Percentiles rank a stretch among this genome's conserved stretches.
These are phyloP conservation scores for Stegophylla sp. DNA, from an alignment of 2,888 invertebrate species.

Conservation along the genomic window DNA sequence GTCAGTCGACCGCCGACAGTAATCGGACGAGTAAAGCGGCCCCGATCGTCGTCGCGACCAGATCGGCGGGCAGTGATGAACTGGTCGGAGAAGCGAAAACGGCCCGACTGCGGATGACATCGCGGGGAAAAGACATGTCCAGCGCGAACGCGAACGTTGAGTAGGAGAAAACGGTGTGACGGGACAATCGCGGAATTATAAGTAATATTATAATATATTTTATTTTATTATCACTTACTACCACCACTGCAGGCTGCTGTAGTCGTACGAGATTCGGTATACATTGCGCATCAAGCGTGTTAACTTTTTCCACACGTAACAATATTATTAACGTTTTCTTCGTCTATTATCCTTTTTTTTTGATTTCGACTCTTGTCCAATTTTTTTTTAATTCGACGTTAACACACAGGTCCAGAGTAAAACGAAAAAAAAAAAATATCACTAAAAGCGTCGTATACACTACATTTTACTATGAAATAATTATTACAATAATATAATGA, in stretches of 20 bases:
- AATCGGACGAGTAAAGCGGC: neutral
- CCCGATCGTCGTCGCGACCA: neutral
- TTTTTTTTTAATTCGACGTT: too few relatives aligned
- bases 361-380: neutral
- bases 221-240: neutral
- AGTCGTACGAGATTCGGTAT: neutral
- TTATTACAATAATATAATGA: neutral
- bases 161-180: neutral
- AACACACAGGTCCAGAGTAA: too few relatives aligned
- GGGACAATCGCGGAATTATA: neutral
- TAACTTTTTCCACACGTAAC: too few relatives aligned
- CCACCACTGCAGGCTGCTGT: neutral
- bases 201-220: conserved; percentile 30
- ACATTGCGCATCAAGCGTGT: too few relatives aligned
- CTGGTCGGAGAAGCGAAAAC: neutral
- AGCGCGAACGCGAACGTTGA: neutral
- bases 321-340: too few relatives aligned
- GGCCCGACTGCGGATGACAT: neutral
- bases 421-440: neutral
- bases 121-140: neutral
- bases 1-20: conserved; percentile 24
- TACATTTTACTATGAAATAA: neutral
- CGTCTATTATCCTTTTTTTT: neutral
- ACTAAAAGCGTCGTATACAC: neutral
- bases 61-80: too few relatives aligned